Percentiles rank a stretch among this genome's conserved stretches.
Evolutionary conservation across 2,888 invertebrate species (phyloP).

Genomic region (Tetheella fluctuosa): DNA sequence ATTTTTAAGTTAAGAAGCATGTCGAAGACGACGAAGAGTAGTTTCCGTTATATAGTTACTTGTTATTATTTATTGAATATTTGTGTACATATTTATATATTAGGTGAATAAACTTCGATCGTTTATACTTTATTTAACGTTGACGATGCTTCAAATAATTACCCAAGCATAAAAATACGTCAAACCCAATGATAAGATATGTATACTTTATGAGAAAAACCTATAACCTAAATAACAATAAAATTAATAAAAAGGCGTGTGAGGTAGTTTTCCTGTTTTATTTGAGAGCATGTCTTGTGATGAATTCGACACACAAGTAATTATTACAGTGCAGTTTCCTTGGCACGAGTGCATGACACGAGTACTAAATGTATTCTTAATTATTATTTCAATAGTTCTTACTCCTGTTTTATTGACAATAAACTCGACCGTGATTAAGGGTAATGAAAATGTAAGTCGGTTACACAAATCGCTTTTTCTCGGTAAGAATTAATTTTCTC

Average conservation of each 20-base stretch:
- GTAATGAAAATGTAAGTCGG: conserved; percentile 57
- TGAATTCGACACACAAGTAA: conserved; percentile 16
- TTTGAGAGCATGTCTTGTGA: not conserved
- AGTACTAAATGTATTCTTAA: conserved; percentile 29
- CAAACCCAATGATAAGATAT: too few species aligned
- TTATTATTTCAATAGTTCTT: conserved; percentile 45
- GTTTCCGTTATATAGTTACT: conserved; percentile 8
- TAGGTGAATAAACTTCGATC: not conserved
- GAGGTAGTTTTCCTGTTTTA: too few species aligned
- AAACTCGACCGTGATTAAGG: conserved; percentile 53
- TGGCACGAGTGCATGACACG: conserved; percentile 28
- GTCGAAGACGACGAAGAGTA: conserved; percentile 4
- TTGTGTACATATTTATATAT: not conserved
- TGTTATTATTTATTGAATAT: not conserved
- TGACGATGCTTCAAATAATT: not conserved
- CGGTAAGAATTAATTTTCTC: conserved; percentile 60
- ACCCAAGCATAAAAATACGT: too few species aligned
- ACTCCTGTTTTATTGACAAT: conserved; percentile 57
- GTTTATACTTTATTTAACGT: not conserved
- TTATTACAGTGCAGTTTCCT: conserved; percentile 20
- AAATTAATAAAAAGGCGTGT: too few species aligned
- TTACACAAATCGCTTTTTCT: conserved; percentile 50
- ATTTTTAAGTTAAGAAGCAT: conserved; percentile 15
- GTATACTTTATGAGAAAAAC: too few species aligned
- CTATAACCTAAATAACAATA: too few species aligned